Evolutionary conservation across 2,888 invertebrate genomes (phyloP), one percentile per base, ranked within the genome.

Genomic region (Pasiphila rectangulata): DNA sequence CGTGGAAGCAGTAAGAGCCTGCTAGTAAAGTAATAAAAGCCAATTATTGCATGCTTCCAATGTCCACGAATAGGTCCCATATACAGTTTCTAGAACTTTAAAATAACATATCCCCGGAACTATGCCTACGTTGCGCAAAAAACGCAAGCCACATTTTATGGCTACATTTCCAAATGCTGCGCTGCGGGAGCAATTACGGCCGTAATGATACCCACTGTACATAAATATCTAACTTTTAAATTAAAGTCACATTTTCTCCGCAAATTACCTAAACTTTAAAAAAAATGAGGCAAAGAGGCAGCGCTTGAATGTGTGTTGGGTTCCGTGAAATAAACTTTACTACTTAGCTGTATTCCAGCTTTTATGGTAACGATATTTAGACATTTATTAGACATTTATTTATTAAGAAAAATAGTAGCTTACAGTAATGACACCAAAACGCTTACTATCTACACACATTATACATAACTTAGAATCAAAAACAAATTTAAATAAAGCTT

Each of bases 241-340:
- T 51, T 52, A 67, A 65, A 67, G 49, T 47, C 48, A 58, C 45
- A 55, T 58, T 58, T 55, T 64, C 63, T 65, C 64, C 59, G 64
- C 71, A 82, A 82, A 85, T 79, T 78, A 82, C 75, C 80, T 80
- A 78, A 84, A 82, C 75, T 78, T 78, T 79, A 77, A 83, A 83
- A 75, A 71, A 59, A 45, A 44, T 32, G 3, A 25, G 21, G 36
- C 2, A 1, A 45, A 50, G 45, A 12, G 27, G 1, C 10, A 4
- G 13, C 2, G n/a, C 21, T 3, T 4, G 2, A 6, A 10, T 10
- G 5, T 7, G 1, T 2, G 1, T n/a, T 10, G 4, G 30, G 41
- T 50, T 42, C 45, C 4, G 43, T 38, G 27, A 1, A 13, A 9
- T 1, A n/a, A 16, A n/a, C 16, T 35, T 13, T 4, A 9, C 7